Evolutionary conservation across 2,113 vertebrate species (phyloP).

Genomic region (Heterocephalus glaber): DNA sequence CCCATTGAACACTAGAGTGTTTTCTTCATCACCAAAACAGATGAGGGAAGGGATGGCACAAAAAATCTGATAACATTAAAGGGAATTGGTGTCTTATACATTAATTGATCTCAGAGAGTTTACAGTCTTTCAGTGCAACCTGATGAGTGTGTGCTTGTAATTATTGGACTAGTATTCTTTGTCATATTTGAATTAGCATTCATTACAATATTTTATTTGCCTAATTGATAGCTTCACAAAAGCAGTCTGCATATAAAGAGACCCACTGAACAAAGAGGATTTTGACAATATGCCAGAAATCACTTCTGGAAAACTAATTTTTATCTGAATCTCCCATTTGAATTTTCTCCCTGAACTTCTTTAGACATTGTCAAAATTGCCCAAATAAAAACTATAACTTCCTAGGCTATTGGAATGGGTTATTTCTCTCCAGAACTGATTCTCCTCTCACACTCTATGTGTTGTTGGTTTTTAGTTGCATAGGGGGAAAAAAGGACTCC

Average conservation of each 20-base stretch:
- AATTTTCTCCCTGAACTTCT: neutral
- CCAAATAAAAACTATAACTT: neutral
- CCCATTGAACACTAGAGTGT: neutral
- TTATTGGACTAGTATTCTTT: neutral
- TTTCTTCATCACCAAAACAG: neutral
- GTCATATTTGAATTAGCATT: neutral
- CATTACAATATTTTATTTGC: neutral
- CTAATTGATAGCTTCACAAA: neutral
- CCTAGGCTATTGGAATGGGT: too few species aligned
- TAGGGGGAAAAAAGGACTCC: neutral
- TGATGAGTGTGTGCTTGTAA: neutral
- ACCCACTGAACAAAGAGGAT: neutral
- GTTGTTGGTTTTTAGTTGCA: neutral
- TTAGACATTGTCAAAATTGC: neutral
- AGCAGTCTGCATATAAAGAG: neutral
- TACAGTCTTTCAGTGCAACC: neutral
- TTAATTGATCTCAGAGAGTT: neutral
- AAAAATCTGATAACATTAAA: neutral
- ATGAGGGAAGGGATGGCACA: neutral
- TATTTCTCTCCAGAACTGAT: neutral
- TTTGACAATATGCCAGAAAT: accelerated
- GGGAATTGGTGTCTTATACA: neutral
- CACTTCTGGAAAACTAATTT: neutral
- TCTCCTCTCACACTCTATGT: neutral
- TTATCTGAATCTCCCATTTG: neutral